A percentile compares a stretch with the other conserved stretches of the same genome.
Conservation (phyloP, 2,113 vertebrate genomes). For the Scopus umbretta region DNA sequence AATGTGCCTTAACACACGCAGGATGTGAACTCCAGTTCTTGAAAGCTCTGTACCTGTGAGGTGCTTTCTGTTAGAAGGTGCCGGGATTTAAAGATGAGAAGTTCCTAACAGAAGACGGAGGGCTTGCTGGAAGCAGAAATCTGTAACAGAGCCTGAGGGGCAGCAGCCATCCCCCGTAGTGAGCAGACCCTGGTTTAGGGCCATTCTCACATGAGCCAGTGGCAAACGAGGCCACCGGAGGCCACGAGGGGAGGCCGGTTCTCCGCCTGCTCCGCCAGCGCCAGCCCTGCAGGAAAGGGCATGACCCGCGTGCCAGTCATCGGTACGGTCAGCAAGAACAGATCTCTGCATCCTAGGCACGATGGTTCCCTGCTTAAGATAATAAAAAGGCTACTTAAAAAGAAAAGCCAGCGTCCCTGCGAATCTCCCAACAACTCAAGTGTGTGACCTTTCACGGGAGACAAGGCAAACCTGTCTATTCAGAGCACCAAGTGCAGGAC, state of each 20-base stretch:
- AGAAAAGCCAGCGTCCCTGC: background rate
- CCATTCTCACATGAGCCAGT: fast-evolving
- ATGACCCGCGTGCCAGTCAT: fast-evolving
- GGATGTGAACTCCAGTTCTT: background rate
- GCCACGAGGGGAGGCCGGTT: fast-evolving
- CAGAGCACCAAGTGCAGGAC: background rate
- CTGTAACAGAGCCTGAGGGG: background rate
- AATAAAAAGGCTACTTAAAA: background rate
- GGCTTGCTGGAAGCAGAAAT: background rate
- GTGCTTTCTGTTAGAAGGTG: background rate
- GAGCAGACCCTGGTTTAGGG: background rate
- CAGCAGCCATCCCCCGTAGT: background rate
- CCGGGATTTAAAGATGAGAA: background rate
- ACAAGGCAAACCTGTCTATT: background rate
- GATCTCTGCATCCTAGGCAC: background rate
- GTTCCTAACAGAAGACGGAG: background rate
- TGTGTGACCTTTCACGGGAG: background rate
- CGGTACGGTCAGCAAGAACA: background rate
- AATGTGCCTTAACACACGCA: background rate
- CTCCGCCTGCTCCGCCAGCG: background rate
- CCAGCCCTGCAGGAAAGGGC: background rate
- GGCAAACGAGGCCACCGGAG: no score
- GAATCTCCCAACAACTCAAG: background rate
- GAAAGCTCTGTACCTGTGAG: background rate
- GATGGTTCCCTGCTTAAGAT: background rate